Percentiles rank a stretch among this genome's conserved stretches.
Evolutionary conservation across 1,140 invertebrate genomes (phyloP).

Genomic region (Trissolcus basalis): DNA sequence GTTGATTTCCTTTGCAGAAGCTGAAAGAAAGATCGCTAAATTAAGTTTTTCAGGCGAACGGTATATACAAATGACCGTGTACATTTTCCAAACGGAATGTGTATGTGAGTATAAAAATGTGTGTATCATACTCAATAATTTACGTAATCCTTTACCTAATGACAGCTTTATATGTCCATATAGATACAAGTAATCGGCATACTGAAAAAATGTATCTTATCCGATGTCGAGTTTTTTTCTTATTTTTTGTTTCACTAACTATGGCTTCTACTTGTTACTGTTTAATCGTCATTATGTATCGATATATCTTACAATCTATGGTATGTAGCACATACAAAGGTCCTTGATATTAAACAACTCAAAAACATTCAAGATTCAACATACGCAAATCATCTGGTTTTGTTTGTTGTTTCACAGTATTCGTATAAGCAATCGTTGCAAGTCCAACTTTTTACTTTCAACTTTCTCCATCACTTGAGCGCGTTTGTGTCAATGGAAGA

Average conservation of each 20-base stretch:
- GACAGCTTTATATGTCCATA: constrained; percentile 62
- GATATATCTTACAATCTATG: constrained; percentile 62
- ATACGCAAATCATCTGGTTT: constrained; percentile 4
- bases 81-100: constrained; percentile 60
- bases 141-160: constrained; percentile 57
- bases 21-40: constrained; percentile 56
- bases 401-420: constrained; percentile 5
- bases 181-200: constrained; percentile 62
- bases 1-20: constrained; percentile 60
- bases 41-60: constrained; percentile 55
- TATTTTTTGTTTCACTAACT: constrained; percentile 51
- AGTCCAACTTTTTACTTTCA: constrained; percentile 19
- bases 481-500: constrained; percentile 20
- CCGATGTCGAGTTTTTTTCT: constrained; percentile 48
- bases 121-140: constrained; percentile 59
- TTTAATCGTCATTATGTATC: constrained; percentile 59
- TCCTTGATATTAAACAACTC: constrained; percentile 47
- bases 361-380: constrained; percentile 42
- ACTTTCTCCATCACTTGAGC: constrained; percentile 26
- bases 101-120: constrained; percentile 57
- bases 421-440: constrained; percentile 10
- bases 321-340: constrained; percentile 58
- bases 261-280: constrained; percentile 60
- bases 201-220: constrained; percentile 60
- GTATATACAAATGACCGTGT: constrained; percentile 62